These are phyloP conservation scores for Orchestes rusci DNA, from an alignment of 2,888 invertebrate genomes.

Conservation along the genomic window DNA sequence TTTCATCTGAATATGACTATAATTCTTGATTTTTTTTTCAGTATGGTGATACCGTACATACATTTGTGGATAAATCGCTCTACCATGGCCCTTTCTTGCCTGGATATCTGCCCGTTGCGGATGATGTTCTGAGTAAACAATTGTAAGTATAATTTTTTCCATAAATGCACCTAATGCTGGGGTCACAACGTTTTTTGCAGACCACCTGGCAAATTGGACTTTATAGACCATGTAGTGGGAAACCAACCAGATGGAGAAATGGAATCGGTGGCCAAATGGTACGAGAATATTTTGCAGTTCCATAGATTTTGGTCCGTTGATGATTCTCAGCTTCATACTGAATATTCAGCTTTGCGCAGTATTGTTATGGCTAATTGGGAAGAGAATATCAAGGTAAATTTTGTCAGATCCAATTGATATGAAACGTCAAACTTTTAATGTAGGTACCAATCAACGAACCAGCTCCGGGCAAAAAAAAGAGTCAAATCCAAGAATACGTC, in stretches of 20 bases:
- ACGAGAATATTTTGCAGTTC: slow-evolving; percentile 64
- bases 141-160: slow-evolving; percentile 51
- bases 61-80: slow-evolving; percentile 77
- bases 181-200: slow-evolving; percentile 40
- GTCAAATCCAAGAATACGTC: slow-evolving; percentile 97
- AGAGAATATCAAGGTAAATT: slow-evolving; percentile 76
- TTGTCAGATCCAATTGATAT: not conserved
- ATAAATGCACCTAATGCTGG: not conserved
- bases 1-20: not conserved
- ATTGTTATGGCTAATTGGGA: slow-evolving; percentile 97
- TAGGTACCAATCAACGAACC: slow-evolving; percentile 97
- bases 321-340: slow-evolving; percentile 90
- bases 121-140: slow-evolving; percentile 55
- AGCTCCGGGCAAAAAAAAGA: slow-evolving; percentile 87
- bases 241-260: slow-evolving; percentile 92
- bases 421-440: not conserved
- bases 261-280: slow-evolving; percentile 88
- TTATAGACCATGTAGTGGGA: slow-evolving; percentile 95
- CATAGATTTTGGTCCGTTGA: slow-evolving; percentile 98
- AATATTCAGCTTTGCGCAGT: slow-evolving; percentile 94
- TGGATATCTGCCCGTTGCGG: slow-evolving; percentile 55
- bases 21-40: slow-evolving; percentile 41
- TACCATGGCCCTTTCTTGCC: slow-evolving; percentile 86
- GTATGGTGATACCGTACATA: slow-evolving; percentile 97
- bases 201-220: slow-evolving; percentile 67